Base-by-base conservation (phyloP, 2,797 vertebrate species). In the Threskiornis aethiopicus region DNA sequence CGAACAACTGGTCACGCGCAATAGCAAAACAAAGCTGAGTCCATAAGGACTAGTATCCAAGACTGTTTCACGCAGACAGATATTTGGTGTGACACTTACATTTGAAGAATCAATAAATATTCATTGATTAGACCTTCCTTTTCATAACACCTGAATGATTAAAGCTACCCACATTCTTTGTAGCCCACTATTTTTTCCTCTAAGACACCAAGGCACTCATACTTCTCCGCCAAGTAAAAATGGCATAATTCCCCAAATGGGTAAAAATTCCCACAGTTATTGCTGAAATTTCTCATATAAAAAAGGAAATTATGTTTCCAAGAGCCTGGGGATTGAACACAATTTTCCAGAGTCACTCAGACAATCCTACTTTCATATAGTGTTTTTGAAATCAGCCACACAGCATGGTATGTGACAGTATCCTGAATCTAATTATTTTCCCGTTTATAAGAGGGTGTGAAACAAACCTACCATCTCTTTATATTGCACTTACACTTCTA, bases 281-380 rank as follows among this genome's bases (percentile, higher is more conserved):
- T 47, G 81, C 88, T 94, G 79, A 87, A 78, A 93, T 79, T 92
- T 55, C 65, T 92, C 87, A 61, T 77, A 51, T 39, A 61, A 81
- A 86, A 86, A 92, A 89, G 81, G 39, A 89, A 95, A 77, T 96
- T 80, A 84, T 54, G 35, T 57, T 91, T 89, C 91, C 76, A 75
- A 89, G 75, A 88, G 37, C 51, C 73, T 51, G 46, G 91, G 73
- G 94, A 93, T 46, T 89, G 70, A 84, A 89, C 25, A 87, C 73
- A 61, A 88, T 75, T 95, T 96, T 95, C 81, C 73, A 93, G 71
- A 86, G 70, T 65, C 91, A 64, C 21, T 72, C 80, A 92, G 78
- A 76, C 62, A 71, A 88, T 49, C 54, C 59, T 31, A 62, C n/a
- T 71, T 85, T 42, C 55, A 71, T 89, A 41, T 64, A 46, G 16